Conservation (phyloP, 2,797 vertebrate genomes). For the Oceanodroma leucorhoa region DNA sequence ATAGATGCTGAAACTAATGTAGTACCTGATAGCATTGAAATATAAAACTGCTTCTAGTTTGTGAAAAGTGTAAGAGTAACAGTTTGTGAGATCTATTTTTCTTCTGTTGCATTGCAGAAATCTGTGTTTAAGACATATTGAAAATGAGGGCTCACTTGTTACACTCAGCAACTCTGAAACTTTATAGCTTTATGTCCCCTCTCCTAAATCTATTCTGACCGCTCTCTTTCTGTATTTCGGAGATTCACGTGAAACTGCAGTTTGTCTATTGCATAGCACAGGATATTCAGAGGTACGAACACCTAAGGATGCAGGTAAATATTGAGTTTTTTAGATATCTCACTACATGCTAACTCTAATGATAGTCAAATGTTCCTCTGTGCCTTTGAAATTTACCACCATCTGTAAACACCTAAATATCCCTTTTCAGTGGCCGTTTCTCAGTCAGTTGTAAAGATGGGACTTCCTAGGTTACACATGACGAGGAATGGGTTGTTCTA, state of each 20-base stretch:
- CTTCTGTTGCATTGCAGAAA: neutral
- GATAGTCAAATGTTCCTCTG: neutral
- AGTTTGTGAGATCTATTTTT: neutral
- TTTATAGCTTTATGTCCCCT: neutral
- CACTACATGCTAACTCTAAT: neutral
- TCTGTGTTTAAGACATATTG: neutral
- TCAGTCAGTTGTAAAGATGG: neutral
- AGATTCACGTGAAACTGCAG: neutral
- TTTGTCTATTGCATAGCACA: neutral
- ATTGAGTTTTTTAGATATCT: neutral
- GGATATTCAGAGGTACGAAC: neutral
- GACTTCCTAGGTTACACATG: neutral
- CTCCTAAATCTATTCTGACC: neutral
- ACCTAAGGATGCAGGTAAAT: neutral
- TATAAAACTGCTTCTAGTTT: neutral
- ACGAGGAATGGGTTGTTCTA: neutral
- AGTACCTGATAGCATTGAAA: neutral
- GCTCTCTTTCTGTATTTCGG: rapidly evolving
- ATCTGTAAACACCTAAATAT: neutral
- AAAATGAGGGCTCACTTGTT: neutral
- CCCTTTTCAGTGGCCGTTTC: neutral
- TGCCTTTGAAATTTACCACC: neutral
- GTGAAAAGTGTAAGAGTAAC: neutral
- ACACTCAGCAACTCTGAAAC: neutral
- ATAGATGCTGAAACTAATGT: neutral